Conservation (phyloP, 2,113 vertebrate species). For the Gopherus evgoodei region DNA sequence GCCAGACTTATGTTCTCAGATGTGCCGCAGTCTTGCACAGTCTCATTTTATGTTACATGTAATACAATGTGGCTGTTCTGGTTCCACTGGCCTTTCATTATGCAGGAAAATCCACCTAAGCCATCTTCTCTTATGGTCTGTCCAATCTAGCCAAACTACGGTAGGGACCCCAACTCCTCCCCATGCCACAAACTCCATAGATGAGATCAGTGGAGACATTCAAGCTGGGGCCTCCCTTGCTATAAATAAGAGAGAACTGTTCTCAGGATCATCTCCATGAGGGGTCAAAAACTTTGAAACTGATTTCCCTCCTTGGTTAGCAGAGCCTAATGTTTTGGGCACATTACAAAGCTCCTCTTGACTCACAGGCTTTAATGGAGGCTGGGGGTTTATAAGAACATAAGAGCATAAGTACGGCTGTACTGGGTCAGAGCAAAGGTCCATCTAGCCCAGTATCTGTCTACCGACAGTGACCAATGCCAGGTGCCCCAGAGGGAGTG, state of each 20-base stretch:
- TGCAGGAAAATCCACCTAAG: not conserved
- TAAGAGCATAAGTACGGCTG: too few species aligned
- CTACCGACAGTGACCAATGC: too few species aligned
- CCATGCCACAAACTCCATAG: not conserved
- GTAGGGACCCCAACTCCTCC: not conserved
- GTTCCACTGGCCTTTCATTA: not conserved
- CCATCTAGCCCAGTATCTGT: too few species aligned
- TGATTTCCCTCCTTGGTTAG: not conserved
- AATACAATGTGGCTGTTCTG: not conserved
- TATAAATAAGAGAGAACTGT: conserved; percentile 5
- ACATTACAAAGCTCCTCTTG: not conserved
- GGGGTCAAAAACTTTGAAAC: not conserved
- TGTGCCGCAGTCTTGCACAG: not conserved
- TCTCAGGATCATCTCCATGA: not conserved
- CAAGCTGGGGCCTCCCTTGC: not conserved
- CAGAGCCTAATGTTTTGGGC: not conserved
- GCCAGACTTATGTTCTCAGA: not conserved
- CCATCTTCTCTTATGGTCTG: not conserved
- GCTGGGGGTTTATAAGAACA: not conserved
- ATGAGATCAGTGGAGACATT: not conserved
- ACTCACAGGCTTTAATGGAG: not conserved
- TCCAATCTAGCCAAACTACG: not conserved
- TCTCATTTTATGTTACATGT: not conserved
- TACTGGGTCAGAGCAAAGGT: too few species aligned
- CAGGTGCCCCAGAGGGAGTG: too few species aligned